phyloP scores from a whole-genome alignment of 92 coral and sea anemone genomes.

The Porites evermanni region DNA sequence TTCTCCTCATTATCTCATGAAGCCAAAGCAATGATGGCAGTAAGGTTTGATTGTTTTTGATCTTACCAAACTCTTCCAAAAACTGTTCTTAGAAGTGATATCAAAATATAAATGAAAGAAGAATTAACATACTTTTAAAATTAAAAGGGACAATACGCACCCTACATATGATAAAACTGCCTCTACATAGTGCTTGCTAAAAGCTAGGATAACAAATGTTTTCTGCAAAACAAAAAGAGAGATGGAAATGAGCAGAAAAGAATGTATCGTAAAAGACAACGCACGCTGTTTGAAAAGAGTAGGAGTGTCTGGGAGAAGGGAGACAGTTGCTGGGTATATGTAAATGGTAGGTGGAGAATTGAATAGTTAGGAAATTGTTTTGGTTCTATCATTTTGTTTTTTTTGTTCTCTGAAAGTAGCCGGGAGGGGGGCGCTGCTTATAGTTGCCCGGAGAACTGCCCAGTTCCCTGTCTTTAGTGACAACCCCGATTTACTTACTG shows the following conservation, averaged over 20 bases:
- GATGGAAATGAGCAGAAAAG: neutral
- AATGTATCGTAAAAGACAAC: neutral
- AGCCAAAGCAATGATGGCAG: too few species aligned
- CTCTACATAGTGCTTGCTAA: slow-evolving; percentile 96
- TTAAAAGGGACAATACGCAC: slow-evolving; percentile 56
- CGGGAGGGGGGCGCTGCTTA: too few species aligned
- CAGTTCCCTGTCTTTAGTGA: too few species aligned
- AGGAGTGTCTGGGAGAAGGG: neutral
- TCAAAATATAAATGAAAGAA: neutral
- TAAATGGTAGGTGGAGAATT: too few species aligned
- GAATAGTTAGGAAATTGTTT: too few species aligned
- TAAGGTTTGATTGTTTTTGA: too few species aligned
- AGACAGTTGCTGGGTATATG: neutral
- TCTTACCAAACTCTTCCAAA: neutral
- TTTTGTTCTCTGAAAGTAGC: too few species aligned
- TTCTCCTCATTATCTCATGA: too few species aligned
- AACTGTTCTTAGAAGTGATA: neutral
- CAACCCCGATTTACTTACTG: too few species aligned
- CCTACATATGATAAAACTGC: slow-evolving; percentile 85
- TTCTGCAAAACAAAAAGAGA: slow-evolving; percentile 67
- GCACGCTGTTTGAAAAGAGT: neutral
- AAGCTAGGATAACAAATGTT: slow-evolving; percentile 96
- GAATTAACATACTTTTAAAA: neutral
- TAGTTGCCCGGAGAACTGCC: too few species aligned
- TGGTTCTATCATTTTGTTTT: too few species aligned